Base-by-base conservation (phyloP, 2,113 vertebrate species). In the Ornithorhynchus anatinus region DNA sequence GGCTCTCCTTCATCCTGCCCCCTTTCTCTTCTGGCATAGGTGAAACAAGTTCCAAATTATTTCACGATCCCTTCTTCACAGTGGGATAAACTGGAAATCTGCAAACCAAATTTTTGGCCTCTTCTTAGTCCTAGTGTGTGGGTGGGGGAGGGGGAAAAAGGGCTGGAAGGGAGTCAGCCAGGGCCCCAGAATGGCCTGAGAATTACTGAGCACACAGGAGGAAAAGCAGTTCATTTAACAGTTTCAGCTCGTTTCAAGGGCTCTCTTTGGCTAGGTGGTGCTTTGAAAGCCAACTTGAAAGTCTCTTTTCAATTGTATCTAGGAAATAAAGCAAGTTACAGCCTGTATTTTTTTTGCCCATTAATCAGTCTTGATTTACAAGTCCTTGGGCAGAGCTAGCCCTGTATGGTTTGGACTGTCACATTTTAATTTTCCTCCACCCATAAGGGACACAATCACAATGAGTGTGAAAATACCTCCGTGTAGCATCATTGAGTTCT, bases 301-400 rank as follows among this genome's bases (percentile, higher is more conserved):
- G 3, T 5, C 13, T 17, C 39, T 16, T 72, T 54, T 61, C 14
- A 10, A 6, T 7, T 38, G 22, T 10, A 35, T 35, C 58, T 32
- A 56, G 68, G 61, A 79, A 71, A 58, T 12, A 65, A 5, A n/a
- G 50, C 27, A n/a, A 22, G 15, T 59, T 73, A 47, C 6, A 71
- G 69, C 40, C 13, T 58, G 68, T 3, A 0, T 39, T 22, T 38
- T 72, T 27, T 27, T 33, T 27, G 22, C 23, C 22, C 10, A 54
- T 54, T 64, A 64, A 32, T 58, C 19, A 54, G 4, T 22, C 39
- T 61, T 65, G 33, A 8, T 50, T 27, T 27, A 12, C 59, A 47
- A 29, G 15, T 50, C 25, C 8, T 17, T 29, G 15, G 11, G 14
- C 25, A 50, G 22, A 9, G 23, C 29, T 16, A 14, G 25, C 17